A percentile compares a stretch with the other conserved stretches of the same genome.
Conservation (phyloP, 1,140 invertebrate species). For the Zaprionus gabonicus region DNA sequence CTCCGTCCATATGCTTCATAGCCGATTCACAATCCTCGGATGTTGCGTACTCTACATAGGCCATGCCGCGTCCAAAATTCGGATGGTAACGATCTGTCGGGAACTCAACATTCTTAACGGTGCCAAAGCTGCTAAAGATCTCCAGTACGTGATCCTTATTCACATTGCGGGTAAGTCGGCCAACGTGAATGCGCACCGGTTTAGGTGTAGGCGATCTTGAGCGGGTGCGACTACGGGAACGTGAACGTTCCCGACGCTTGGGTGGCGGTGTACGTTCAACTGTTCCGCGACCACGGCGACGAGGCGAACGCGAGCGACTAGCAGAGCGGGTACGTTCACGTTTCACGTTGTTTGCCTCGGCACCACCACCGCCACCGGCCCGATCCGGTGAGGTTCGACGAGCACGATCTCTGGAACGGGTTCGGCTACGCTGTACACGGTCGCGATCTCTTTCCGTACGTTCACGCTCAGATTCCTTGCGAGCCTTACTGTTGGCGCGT, state of each 20-base stretch:
- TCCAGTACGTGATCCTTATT: slow-evolving; percentile 96
- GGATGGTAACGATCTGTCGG: slow-evolving; percentile 94
- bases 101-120: slow-evolving; percentile 95
- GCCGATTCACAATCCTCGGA: slow-evolving; percentile 98
- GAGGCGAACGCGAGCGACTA: slow-evolving; percentile 73
- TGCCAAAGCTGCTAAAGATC: slow-evolving; percentile 97
- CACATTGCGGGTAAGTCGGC: slow-evolving; percentile 95
- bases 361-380: slow-evolving; percentile 9
- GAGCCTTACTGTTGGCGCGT: slow-evolving; percentile 54
- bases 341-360: slow-evolving; percentile 63
- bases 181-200: slow-evolving; percentile 96
- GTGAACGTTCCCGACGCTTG: slow-evolving; percentile 83
- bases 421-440: slow-evolving; percentile 43
- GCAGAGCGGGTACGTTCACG: slow-evolving; percentile 66
- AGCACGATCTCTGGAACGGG: slow-evolving; percentile 47
- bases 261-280: slow-evolving; percentile 74
- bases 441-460: slow-evolving; percentile 57
- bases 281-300: slow-evolving; percentile 68
- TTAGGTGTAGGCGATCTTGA: slow-evolving; percentile 93
- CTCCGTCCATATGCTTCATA: slow-evolving; percentile 99
- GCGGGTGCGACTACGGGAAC: slow-evolving; percentile 90
- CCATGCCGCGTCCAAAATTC: slow-evolving; percentile 94
- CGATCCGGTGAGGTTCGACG: slow-evolving; percentile 59
- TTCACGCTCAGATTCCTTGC: slow-evolving; percentile 72
- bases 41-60: slow-evolving; percentile 97